Base-by-base conservation (phyloP, 2,888 invertebrate genomes). In the Agrotis puta region DNA sequence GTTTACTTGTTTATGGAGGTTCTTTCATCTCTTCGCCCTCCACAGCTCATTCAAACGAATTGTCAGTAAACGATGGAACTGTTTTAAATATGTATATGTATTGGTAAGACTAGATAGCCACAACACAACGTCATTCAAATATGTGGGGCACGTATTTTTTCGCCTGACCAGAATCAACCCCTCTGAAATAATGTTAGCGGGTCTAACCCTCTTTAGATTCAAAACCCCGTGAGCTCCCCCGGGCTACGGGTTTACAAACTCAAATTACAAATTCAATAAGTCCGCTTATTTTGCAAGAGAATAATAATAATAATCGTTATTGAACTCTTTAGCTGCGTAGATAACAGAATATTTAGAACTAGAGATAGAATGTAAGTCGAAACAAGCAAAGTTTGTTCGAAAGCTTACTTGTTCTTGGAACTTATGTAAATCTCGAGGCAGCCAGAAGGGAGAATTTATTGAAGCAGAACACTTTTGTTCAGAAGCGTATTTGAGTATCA, bases 131-230 rank as follows among this genome's bases (percentile, higher is more conserved):
- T 78, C 71, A 79, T 76, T 79, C 79, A 74, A 77, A 58, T 66
- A 76, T 76, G 79, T 77, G 62, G n/a, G 62, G 58, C 76, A 77
- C 74, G 79, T 76, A 74, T 73, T 62, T 79, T 79, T 79, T 75
- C 72, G 74, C 74, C 56, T 61, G 76, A 74, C 74, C 74, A 79
- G 62, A 64, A 64, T 47, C 64, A 62, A 80, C 76, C 80, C 64
- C 69, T 74, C 63, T 64, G 51, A 43, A 68, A 80, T 47, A 75
- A 68, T 69, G 61, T 64, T 63, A 64, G 74, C 72, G 56, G 63
- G 51, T 47, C 48, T 43, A 22, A 64, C 80, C 80, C 77, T 75
- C 81, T 77, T 61, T 56, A 56, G 69, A 80, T 57, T 64, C 64
- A 64, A 75, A 68, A 57, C 58, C 56, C 75, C 43, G 63, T 54